phyloP scores from a whole-genome alignment of 2,888 invertebrate genomes.

The Malacosoma neustria region DNA sequence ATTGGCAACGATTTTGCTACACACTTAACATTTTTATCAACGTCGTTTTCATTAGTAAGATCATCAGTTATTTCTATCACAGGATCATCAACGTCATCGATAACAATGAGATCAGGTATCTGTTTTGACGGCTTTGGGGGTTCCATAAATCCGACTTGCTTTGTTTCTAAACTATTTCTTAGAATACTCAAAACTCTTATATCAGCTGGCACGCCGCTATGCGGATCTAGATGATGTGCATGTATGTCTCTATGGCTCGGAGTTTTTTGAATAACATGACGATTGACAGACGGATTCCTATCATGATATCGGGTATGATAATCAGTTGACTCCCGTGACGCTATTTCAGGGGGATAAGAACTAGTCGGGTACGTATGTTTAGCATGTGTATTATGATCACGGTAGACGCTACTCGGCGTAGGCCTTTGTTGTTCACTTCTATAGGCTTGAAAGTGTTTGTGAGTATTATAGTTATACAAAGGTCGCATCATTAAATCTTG shows the following conservation, averaged over 20 bases:
- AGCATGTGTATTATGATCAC: constrained; percentile 39
- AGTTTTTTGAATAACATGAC: constrained; percentile 56
- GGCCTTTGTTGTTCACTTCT: constrained; percentile 56
- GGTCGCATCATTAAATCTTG: constrained; percentile 58
- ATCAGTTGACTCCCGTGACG: constrained; percentile 41
- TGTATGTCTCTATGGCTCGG: constrained; percentile 51
- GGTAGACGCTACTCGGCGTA: constrained; percentile 31
- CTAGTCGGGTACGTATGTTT: constrained; percentile 42
- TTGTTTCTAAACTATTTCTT: constrained; percentile 82
- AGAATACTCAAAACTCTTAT: constrained; percentile 82
- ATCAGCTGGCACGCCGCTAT: constrained; percentile 74
- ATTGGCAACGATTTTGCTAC: constrained; percentile 23
- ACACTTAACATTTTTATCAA: constrained; percentile 25
- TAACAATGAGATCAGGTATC: constrained; percentile 63
- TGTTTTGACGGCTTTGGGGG: constrained; percentile 63
- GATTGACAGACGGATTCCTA: constrained; percentile 38
- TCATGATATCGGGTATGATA: constrained; percentile 51
- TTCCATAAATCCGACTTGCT: constrained; percentile 69
- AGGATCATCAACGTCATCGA: constrained; percentile 64
- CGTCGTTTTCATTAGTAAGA: constrained; percentile 51
- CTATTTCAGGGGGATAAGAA: constrained; percentile 34
- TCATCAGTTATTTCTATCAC: constrained; percentile 67
- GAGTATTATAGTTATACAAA: constrained; percentile 57
- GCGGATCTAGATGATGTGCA: constrained; percentile 39
- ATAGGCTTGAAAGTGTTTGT: constrained; percentile 59